Evolutionary conservation across 2,888 invertebrate species (phyloP).

Genomic region (Spodoptera picta): DNA sequence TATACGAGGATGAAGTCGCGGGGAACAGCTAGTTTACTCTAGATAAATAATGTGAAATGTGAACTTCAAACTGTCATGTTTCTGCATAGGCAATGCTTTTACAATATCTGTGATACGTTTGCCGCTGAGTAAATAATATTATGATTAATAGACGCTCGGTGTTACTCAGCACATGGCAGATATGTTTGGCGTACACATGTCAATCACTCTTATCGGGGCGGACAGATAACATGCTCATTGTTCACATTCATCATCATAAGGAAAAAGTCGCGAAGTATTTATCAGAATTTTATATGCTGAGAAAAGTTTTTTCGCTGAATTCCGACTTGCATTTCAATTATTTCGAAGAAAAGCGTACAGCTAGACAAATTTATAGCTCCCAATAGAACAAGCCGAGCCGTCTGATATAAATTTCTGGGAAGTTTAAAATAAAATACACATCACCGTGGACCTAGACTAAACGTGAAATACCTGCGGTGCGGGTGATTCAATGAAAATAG

Average conservation of each 20-base stretch:
- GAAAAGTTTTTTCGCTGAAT: constrained; percentile 26
- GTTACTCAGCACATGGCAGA: constrained; percentile 29
- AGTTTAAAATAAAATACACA: constrained; percentile 57
- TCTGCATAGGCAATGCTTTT: neutral
- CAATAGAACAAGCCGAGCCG: constrained; percentile 38
- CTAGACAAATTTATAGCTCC: constrained; percentile 35
- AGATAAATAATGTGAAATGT: too few relatives aligned
- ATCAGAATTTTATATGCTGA: constrained; percentile 7
- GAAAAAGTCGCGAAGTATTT: constrained; percentile 24
- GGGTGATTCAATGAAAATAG: constrained; percentile 63
- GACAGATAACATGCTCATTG: constrained; percentile 31
- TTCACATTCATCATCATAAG: constrained; percentile 16
- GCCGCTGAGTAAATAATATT: constrained; percentile 4
- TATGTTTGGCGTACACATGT: constrained; percentile 26
- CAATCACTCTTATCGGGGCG: constrained; percentile 35
- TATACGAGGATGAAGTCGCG: too few relatives aligned
- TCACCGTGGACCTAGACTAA: constrained; percentile 45
- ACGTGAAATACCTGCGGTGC: constrained; percentile 53
- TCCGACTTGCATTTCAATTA: constrained; percentile 15
- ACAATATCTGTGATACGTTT: neutral
- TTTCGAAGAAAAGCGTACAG: constrained; percentile 36
- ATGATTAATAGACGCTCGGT: constrained; percentile 16
- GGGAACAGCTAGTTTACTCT: too few relatives aligned
- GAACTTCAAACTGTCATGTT: neutral
- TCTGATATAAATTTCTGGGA: constrained; percentile 50